phyloP scores from a whole-genome alignment of 1,140 invertebrate species.

The Hypsibius dujardini region DNA sequence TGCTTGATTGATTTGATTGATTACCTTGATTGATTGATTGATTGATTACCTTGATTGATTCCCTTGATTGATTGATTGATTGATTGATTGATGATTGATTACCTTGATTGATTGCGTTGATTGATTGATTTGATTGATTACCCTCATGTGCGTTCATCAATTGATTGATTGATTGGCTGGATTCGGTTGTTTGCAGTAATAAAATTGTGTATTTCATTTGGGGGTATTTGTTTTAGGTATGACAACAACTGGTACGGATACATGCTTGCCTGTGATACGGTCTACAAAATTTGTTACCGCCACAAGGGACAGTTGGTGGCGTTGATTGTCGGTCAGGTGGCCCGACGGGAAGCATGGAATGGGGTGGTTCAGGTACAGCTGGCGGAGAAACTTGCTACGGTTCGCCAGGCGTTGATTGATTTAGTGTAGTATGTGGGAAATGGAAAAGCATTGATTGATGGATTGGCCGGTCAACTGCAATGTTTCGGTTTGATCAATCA shows the following conservation, averaged over 20 bases:
- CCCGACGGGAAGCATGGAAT: not conserved
- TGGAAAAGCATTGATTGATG: not conserved
- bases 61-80: not conserved
- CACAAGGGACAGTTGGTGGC: not conserved
- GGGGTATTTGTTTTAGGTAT: not conserved
- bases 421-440: not conserved
- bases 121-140: not conserved
- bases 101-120: not conserved
- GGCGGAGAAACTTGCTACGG: not conserved
- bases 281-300: conserved; percentile 1
- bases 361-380: not conserved
- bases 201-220: not conserved
- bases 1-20: too few species aligned
- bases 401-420: not conserved
- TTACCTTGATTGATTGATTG: too few species aligned
- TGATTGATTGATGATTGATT: not conserved
- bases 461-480: too few species aligned
- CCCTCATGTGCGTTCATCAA: not conserved
- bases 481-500: too few species aligned
- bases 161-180: not conserved
- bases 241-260: not conserved
- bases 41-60: not conserved
- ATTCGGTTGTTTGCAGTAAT: too few species aligned
- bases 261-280: not conserved
- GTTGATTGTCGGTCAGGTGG: conserved; percentile 8